Conservation (phyloP, 2,113 vertebrate genomes). For the Ameiurus melas region DNA sequence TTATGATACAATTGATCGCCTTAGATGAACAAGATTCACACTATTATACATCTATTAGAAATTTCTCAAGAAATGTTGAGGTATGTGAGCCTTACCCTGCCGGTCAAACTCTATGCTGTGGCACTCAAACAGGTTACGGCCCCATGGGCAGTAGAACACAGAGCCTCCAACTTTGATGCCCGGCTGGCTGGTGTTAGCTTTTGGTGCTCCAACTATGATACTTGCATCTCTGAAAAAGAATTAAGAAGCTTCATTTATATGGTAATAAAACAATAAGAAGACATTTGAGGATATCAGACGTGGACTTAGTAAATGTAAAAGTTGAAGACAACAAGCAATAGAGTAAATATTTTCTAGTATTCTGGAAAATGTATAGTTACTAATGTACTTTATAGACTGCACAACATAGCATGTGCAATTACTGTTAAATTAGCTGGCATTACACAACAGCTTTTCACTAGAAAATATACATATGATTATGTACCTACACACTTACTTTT, state of each 20-base stretch:
- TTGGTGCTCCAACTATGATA: slow-evolving; percentile 87
- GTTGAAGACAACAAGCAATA: too few species aligned
- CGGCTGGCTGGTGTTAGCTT: slow-evolving; percentile 80
- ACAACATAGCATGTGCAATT: background rate
- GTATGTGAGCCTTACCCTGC: slow-evolving; percentile 69
- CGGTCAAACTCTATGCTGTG: slow-evolving; percentile 79
- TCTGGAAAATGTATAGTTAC: background rate
- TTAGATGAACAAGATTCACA: background rate
- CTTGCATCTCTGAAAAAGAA: slow-evolving; percentile 61
- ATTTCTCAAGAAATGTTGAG: background rate
- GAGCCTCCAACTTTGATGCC: slow-evolving; percentile 81
- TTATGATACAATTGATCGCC: background rate
- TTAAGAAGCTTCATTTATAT: background rate
- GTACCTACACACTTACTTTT: background rate
- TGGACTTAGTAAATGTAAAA: too few species aligned
- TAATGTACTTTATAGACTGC: background rate
- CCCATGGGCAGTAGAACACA: slow-evolving; percentile 89
- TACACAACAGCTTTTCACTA: too few species aligned
- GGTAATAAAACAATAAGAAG: background rate
- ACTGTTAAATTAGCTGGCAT: background rate
- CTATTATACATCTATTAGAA: background rate
- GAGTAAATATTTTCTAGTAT: background rate
- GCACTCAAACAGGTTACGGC: slow-evolving; percentile 61
- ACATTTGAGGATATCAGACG: background rate
- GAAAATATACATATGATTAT: background rate